Conservation (phyloP, 1,140 invertebrate species). For the Hyphantria cunea region DNA sequence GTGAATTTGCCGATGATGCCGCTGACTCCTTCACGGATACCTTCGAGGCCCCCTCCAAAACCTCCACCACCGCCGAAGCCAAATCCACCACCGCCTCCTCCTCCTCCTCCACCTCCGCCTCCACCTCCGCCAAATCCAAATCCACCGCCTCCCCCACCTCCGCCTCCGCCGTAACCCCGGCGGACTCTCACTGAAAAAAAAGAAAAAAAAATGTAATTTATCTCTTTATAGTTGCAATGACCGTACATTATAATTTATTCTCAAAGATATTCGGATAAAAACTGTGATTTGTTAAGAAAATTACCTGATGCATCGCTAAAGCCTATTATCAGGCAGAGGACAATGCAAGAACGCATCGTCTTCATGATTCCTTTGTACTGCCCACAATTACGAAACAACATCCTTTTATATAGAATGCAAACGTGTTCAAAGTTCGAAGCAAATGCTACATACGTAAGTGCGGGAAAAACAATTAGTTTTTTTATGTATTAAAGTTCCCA, state of each 20-base stretch:
- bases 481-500: constrained; percentile 34
- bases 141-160: constrained; percentile 36
- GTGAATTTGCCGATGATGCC: constrained; percentile 37
- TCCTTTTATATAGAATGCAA: constrained; percentile 61
- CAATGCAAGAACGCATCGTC: constrained; percentile 38
- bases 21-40: constrained; percentile 33
- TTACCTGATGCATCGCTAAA: constrained; percentile 61
- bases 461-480: constrained; percentile 53
- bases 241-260: too few species aligned
- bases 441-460: constrained; percentile 32
- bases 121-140: constrained; percentile 40
- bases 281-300: constrained; percentile 1
- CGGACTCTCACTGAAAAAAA: constrained; percentile 72
- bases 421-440: constrained; percentile 30
- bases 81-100: constrained; percentile 32
- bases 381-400: constrained; percentile 25
- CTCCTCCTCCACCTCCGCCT: constrained; percentile 38
- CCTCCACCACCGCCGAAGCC: constrained; percentile 36
- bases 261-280: too few species aligned
- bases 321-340: constrained; percentile 52
- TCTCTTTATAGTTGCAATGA: too few species aligned
- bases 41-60: constrained; percentile 44
- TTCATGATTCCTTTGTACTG: constrained; percentile 50
- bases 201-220: constrained; percentile 3
- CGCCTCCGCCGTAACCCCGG: constrained; percentile 45